A percentile compares a stretch with the other conserved stretches of the same genome.
These are phyloP conservation scores for Zosterops lateralis DNA, from an alignment of 2,113 vertebrate species.

Conservation along the genomic window DNA sequence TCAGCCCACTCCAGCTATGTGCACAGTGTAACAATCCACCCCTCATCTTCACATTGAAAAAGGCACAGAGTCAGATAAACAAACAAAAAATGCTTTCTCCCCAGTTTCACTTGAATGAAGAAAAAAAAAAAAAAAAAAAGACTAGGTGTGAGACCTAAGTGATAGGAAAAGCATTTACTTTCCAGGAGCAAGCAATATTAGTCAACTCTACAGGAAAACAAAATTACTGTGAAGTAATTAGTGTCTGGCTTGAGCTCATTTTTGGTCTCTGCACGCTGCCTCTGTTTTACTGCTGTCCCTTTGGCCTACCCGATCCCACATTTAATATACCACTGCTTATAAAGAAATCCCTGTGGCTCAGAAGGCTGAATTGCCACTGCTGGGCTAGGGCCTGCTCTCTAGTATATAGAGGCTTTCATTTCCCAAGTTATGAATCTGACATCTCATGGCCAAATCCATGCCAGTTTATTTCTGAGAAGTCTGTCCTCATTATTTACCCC, in stretches of 20 bases:
- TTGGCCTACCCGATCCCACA: slow-evolving; percentile 9
- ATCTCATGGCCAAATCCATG: slow-evolving; percentile 58
- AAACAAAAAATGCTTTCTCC: not conserved
- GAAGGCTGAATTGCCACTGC: slow-evolving; percentile 43
- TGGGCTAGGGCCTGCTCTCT: not conserved
- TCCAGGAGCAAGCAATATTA: not conserved
- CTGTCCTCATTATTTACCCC: slow-evolving; percentile 59
- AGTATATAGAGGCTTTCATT: slow-evolving; percentile 59
- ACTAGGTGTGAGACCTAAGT: not conserved
- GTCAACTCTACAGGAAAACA: not conserved
- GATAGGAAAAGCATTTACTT: not conserved
- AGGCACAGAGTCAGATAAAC: not conserved
- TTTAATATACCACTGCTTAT: slow-evolving; percentile 59
- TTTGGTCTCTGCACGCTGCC: slow-evolving; percentile 38
- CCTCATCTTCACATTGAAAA: not conserved
- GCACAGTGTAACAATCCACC: not conserved
- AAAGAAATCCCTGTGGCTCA: slow-evolving; percentile 57
- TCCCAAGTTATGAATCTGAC: slow-evolving; percentile 58
- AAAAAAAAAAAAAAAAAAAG: not conserved
- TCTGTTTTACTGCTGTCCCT: slow-evolving; percentile 44
- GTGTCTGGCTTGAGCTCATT: slow-evolving; percentile 23
- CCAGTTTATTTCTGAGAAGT: slow-evolving; percentile 50
- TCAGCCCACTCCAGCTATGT: not conserved
- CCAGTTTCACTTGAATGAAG: not conserved
- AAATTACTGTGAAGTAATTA: slow-evolving; percentile 42